Conservation (phyloP, 2,888 invertebrate genomes). For the Eueremaeus valkanovi region DNA sequence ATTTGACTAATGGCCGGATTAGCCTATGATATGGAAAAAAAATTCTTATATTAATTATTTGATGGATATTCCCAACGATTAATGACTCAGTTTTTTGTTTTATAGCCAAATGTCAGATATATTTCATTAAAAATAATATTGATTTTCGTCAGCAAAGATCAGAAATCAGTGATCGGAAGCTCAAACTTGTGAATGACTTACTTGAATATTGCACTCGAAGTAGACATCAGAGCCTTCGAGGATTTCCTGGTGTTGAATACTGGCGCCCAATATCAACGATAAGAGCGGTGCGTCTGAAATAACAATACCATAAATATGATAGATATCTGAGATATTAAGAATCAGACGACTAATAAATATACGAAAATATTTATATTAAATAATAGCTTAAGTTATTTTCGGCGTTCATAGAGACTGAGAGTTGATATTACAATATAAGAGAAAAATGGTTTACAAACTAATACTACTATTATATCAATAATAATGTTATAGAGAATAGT, state of each 20-base stretch:
- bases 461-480: neutral
- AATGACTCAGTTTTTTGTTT: too few relatives aligned
- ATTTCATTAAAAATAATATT: neutral
- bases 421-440: neutral
- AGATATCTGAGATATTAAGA: neutral
- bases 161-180: neutral
- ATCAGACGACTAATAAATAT: neutral
- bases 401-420: neutral
- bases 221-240: constrained; percentile 88
- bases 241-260: constrained; percentile 76
- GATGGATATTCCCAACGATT: too few relatives aligned
- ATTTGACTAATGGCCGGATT: constrained; percentile 43
- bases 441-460: too few relatives aligned
- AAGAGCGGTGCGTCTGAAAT: constrained; percentile 76
- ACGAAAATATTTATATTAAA: too few relatives aligned
- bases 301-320: constrained; percentile 29
- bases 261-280: constrained; percentile 72
- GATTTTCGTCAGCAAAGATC: neutral
- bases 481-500: neutral
- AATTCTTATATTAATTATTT: too few relatives aligned
- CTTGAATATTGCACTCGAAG: constrained; percentile 82
- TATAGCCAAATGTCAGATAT: too few relatives aligned
- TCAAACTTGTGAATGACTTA: constrained; percentile 23
- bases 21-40: constrained; percentile 19
- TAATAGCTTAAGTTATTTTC: too few relatives aligned